phyloP scores from a whole-genome alignment of 2,797 vertebrate species.

The Falco concolor region DNA sequence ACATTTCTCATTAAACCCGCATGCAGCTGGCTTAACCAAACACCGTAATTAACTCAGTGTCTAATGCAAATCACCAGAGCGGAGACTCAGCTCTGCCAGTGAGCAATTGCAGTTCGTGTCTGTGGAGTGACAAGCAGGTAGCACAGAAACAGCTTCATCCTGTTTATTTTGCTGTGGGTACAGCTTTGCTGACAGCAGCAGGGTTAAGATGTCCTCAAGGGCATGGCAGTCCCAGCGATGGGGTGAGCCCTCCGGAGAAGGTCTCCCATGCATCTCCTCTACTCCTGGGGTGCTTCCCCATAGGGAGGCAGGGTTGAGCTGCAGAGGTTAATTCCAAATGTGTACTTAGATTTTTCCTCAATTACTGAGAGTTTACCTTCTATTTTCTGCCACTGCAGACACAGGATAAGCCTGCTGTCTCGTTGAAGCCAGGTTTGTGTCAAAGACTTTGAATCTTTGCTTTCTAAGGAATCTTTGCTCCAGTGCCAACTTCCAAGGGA shows the following conservation, averaged over 20 bases:
- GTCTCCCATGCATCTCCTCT: neutral
- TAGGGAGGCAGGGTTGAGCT: neutral
- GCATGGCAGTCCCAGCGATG: neutral
- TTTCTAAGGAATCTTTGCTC: neutral
- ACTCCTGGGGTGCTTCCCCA: neutral
- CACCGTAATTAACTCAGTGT: slow-evolving; percentile 11
- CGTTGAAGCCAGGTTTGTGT: neutral
- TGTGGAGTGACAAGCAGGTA: neutral
- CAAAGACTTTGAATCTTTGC: neutral
- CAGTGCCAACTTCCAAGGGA: neutral
- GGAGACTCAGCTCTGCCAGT: neutral
- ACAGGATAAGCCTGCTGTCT: neutral
- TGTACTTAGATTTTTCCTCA: neutral
- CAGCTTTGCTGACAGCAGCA: neutral
- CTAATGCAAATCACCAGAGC: neutral
- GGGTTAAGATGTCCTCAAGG: neutral
- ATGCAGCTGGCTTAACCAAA: slow-evolving; percentile 31
- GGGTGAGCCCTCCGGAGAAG: accelerated
- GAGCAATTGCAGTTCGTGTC: neutral
- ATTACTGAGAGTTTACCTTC: neutral
- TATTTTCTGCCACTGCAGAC: neutral
- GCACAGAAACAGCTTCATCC: neutral
- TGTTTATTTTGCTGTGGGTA: neutral
- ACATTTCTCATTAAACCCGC: neutral
- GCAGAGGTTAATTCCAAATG: neutral